A percentile compares a stretch with the other conserved stretches of the same genome.
phyloP scores from a whole-genome alignment of 2,888 invertebrate species.

The Trissoscelio sp. region DNA sequence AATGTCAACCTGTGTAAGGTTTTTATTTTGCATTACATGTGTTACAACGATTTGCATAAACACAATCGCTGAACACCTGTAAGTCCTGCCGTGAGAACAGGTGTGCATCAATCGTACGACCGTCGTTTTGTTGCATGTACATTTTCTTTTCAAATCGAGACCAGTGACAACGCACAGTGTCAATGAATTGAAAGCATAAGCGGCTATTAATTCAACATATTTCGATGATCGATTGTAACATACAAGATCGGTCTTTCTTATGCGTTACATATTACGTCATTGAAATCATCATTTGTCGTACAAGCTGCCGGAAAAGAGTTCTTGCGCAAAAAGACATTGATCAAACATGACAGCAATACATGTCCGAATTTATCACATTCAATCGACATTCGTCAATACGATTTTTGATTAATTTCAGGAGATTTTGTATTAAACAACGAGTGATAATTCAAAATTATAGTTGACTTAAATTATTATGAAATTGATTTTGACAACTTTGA shows the following conservation, averaged over 20 bases:
- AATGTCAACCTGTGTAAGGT: background rate
- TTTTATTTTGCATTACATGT: constrained; percentile 2
- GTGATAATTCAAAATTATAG: too few species aligned
- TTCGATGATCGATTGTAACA: constrained; percentile 68
- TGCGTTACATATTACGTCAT: constrained; percentile 10
- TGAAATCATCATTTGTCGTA: constrained; percentile 72
- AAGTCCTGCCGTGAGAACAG: constrained; percentile 33
- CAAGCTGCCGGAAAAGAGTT: constrained; percentile 59
- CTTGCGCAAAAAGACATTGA: constrained; percentile 28
- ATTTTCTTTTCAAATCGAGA: constrained; percentile 54
- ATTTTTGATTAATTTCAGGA: constrained; percentile 21
- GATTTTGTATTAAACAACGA: too few species aligned
- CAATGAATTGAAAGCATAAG: constrained; percentile 74
- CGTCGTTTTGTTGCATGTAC: background rate
- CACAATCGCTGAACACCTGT: constrained; percentile 42
- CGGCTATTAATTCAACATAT: constrained; percentile 75
- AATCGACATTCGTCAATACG: constrained; percentile 13
- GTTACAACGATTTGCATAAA: constrained; percentile 35
- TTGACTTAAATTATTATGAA: too few species aligned
- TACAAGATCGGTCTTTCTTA: constrained; percentile 59
- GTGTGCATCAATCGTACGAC: constrained; percentile 24
- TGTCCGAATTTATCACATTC: background rate
- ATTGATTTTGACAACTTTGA: too few species aligned
- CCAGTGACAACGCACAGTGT: constrained; percentile 70
- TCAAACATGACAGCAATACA: constrained; percentile 27